A percentile compares a stretch with the other conserved stretches of the same genome.
These are phyloP conservation scores for Pterophyllum scalare DNA, from an alignment of 2,113 vertebrate species.

Conservation along the genomic window DNA sequence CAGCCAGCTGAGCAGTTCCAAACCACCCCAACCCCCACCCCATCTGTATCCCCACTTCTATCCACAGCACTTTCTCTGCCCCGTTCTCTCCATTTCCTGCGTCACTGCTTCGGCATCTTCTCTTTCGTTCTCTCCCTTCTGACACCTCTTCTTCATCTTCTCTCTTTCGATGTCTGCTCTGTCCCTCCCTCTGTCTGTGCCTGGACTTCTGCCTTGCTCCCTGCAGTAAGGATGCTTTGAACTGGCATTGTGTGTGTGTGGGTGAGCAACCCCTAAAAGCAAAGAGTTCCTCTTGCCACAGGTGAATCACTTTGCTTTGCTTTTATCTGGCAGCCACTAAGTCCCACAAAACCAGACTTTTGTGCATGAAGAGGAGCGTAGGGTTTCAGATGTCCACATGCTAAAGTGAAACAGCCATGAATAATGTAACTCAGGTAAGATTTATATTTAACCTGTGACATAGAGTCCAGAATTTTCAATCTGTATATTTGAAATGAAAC, in stretches of 20 bases:
- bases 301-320: conserved; percentile 73
- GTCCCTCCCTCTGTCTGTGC: conserved; percentile 19
- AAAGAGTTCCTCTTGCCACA: conserved; percentile 63
- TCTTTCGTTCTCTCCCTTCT: conserved; percentile 30
- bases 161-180: not conserved
- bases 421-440: conserved; percentile 65
- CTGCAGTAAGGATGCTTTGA: conserved; percentile 43
- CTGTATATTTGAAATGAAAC: not conserved
- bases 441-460: conserved; percentile 4
- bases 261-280: conserved; percentile 68
- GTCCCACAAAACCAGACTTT: conserved; percentile 44
- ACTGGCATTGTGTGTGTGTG: conserved; percentile 40
- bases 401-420: conserved; percentile 56
- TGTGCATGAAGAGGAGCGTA: conserved; percentile 48
- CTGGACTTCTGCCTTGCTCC: conserved; percentile 7
- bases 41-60: conserved; percentile 8
- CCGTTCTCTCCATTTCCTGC: conserved; percentile 64
- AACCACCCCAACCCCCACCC: not conserved
- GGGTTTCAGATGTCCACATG: conserved; percentile 56
- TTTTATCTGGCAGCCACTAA: conserved; percentile 57
- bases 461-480: not conserved
- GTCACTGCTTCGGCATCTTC: conserved; percentile 42
- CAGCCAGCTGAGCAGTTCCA: conserved; percentile 20
- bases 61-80: conserved; percentile 36
- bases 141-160: conserved; percentile 32